Evolutionary conservation across 1,140 invertebrate species (phyloP).

Genomic region (Drosophila repletoides): DNA sequence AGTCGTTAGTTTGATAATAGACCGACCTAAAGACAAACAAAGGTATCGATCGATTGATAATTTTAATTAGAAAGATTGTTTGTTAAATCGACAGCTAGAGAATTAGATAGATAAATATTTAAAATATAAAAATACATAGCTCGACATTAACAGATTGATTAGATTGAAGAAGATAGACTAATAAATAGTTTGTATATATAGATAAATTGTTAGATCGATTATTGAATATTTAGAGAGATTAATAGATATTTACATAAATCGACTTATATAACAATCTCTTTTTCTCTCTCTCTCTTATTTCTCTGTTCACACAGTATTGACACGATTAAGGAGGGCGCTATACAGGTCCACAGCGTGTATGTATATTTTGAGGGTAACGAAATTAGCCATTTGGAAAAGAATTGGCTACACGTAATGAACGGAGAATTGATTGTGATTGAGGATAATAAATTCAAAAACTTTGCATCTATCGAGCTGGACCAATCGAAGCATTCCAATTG

Average conservation of each 20-base stretch:
- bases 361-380: conserved; percentile 53
- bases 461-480: conserved; percentile 50
- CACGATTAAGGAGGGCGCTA: conserved; percentile 58
- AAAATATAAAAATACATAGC: too few species aligned
- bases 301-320: conserved; percentile 52
- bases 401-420: conserved; percentile 62
- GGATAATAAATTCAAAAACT: conserved; percentile 63
- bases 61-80: too few species aligned
- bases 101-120: too few species aligned
- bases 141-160: too few species aligned
- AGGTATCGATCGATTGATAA: too few species aligned
- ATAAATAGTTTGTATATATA: neutral
- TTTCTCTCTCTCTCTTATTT: neutral
- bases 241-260: too few species aligned
- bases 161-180: too few species aligned
- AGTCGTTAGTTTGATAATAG: too few species aligned
- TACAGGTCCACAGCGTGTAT: conserved; percentile 45
- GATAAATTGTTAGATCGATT: neutral
- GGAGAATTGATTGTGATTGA: conserved; percentile 49
- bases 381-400: conserved; percentile 37
- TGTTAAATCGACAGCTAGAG: too few species aligned
- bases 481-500: conserved; percentile 38
- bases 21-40: too few species aligned
- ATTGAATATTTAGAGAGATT: too few species aligned
- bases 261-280: neutral